Base-by-base conservation (phyloP, 2,113 vertebrate genomes). In the Tragelaphus strepsiceros region DNA sequence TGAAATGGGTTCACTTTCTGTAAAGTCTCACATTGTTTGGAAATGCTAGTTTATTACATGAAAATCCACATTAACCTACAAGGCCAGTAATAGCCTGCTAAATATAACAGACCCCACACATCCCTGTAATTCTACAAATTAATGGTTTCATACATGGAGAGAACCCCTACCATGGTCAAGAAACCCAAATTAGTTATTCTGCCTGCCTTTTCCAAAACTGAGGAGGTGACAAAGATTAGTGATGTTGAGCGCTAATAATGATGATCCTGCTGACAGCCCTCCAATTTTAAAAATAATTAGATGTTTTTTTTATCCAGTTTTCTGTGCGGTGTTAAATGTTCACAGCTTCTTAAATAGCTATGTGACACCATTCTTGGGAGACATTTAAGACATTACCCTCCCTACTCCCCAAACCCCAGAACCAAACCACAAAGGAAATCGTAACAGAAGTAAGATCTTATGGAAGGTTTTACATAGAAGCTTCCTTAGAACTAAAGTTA, bases 111-210 rank as follows among this genome's bases (percentile, higher is more conserved):
- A 88, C 17, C 87, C 61, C 71, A 92, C 30, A 90, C 35, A 89
- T 96, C 58, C 94, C 90, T 97, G 54, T 98, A 96, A 98, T 96
- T 97, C 53, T 95, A 53, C 46, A 98, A 95, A 96, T 97, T 95
- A 96, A 96, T 96, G 96, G 92, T 97, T 97, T 95, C 35, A 71
- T 89, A 56, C 39, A 64, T 6, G 78, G 12, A 82, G 22, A 83
- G 81, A 97, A 85, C 54, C 49, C 54, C 39, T 88, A 82, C 53
- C 30, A 88, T 58, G 94, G 90, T 95, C 92, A 95, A 88, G 90
- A 96, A 97, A 88, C 81, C 46, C 71, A 90, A 90, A 92, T 96
- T 90, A 80, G 80, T 96, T 96, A 62, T 92, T 88, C 62, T 95
- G 87, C 53, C 85, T 89, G 61, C 8, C 32, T 96, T 49, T 85